These are phyloP conservation scores for Phytoseiulus persimilis DNA, from an alignment of 2,888 invertebrate species.

Conservation along the genomic window DNA sequence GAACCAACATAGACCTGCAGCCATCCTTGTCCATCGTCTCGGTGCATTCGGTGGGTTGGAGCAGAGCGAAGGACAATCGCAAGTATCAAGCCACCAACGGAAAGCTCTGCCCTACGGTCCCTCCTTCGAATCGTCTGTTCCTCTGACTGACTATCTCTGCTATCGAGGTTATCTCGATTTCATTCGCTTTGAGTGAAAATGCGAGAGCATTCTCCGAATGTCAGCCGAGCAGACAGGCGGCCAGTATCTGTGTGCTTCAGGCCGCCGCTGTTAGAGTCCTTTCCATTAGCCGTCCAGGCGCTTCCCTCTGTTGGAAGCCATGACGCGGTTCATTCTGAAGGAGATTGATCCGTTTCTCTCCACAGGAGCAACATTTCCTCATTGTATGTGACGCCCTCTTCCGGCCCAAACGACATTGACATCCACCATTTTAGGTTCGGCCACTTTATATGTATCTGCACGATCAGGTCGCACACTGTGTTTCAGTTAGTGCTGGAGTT, in stretches of 20 bases:
- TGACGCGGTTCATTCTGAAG: neutral
- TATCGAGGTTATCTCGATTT: neutral
- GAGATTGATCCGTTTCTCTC: constrained; percentile 5
- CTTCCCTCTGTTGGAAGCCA: neutral
- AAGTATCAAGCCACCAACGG: neutral
- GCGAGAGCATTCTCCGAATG: neutral
- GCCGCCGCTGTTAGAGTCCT: too few species aligned
- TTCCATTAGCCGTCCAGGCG: neutral
- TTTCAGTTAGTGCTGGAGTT: neutral
- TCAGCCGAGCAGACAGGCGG: neutral
- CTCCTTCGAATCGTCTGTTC: neutral
- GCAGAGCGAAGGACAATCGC: too few species aligned
- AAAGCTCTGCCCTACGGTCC: neutral
- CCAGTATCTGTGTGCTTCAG: too few species aligned
- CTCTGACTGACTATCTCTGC: neutral
- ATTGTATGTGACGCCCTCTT: neutral
- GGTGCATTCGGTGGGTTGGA: too few species aligned
- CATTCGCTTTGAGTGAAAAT: neutral
- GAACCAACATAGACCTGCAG: too few species aligned
- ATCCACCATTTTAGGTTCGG: neutral
- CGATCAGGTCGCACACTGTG: neutral
- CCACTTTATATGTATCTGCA: neutral
- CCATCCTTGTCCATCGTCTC: too few species aligned
- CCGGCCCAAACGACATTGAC: neutral
- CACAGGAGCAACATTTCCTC: neutral